Evolutionary conservation across 2,888 invertebrate species (phyloP).

Genomic region (Drosophila diplacantha): DNA sequence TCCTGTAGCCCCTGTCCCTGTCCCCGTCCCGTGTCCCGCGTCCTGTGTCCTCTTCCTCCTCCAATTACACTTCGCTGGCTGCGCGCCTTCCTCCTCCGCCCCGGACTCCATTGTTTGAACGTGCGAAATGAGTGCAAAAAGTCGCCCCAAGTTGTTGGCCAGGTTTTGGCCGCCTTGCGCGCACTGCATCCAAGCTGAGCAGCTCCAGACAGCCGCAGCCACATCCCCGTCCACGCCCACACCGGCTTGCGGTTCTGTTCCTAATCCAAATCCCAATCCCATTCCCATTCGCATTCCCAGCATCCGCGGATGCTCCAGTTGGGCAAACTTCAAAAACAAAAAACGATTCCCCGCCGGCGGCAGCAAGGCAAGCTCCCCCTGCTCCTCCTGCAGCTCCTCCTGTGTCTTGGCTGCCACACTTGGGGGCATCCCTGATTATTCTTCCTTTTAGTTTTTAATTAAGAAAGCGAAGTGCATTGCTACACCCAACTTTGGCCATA

Average conservation of each 20-base stretch:
- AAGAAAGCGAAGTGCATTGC: background rate
- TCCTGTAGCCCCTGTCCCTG: conserved; percentile 1
- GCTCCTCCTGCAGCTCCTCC: background rate
- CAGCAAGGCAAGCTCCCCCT: conserved; percentile 16
- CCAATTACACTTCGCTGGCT: conserved; percentile 33
- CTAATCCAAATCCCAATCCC: conserved; percentile 16
- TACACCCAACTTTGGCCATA: background rate
- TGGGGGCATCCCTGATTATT: background rate
- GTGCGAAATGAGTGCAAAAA: conserved; percentile 69
- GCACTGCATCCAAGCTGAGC: background rate
- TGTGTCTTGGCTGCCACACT: background rate
- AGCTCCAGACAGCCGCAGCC: conserved; percentile 11
- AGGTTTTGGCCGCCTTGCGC: conserved; percentile 18
- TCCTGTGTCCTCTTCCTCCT: conserved; percentile 21
- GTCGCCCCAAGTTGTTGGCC: conserved; percentile 58
- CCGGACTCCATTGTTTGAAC: conserved; percentile 40
- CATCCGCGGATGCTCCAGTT: conserved; percentile 26
- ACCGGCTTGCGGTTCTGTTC: conserved; percentile 1
- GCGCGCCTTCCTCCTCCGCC: background rate
- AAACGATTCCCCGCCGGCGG: conserved; percentile 63
- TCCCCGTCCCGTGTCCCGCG: background rate
- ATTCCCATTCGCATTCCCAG: background rate
- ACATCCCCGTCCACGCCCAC: background rate
- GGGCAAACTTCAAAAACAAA: conserved; percentile 60
- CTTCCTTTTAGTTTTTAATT: background rate